A percentile compares a stretch with the other conserved stretches of the same genome.
phyloP scores from a whole-genome alignment of 1,140 invertebrate species.

The Diplogasteroides magnus region DNA sequence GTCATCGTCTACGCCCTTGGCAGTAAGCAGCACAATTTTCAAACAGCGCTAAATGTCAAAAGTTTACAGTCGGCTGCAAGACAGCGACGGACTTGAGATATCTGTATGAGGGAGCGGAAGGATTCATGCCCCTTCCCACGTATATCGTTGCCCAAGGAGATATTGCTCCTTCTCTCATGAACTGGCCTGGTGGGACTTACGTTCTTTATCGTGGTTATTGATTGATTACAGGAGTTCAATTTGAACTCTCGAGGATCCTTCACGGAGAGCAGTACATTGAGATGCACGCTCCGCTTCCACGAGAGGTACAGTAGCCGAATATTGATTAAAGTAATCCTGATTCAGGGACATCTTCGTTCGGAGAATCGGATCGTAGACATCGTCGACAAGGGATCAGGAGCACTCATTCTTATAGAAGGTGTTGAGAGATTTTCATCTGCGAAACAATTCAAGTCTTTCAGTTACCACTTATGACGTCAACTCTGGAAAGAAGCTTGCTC shows the following conservation, averaged over 20 bases:
- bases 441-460: conserved; percentile 56
- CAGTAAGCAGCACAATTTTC: conserved; percentile 61
- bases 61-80: conserved; percentile 74
- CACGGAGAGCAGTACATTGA: conserved; percentile 74
- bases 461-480: conserved; percentile 69
- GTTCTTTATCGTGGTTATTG: neutral
- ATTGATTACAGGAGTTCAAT: conserved; percentile 63
- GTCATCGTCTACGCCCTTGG: conserved; percentile 83
- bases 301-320: too few species aligned
- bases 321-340: neutral
- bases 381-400: conserved; percentile 86
- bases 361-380: conserved; percentile 69
- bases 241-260: conserved; percentile 70
- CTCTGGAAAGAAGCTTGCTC: conserved; percentile 65
- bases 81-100: conserved; percentile 74
- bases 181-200: conserved; percentile 14
- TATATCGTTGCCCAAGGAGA: conserved; percentile 76
- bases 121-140: conserved; percentile 77
- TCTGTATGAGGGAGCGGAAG: conserved; percentile 81
- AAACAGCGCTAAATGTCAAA: conserved; percentile 4
- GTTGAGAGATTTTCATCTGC: conserved; percentile 14
- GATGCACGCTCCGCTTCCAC: conserved; percentile 70
- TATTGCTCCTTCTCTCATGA: conserved; percentile 46
- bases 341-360: conserved; percentile 65
- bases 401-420: conserved; percentile 75